phyloP scores from a whole-genome alignment of 35 echinoderm and acorn worm species.

The Lytechinus pictus region DNA sequence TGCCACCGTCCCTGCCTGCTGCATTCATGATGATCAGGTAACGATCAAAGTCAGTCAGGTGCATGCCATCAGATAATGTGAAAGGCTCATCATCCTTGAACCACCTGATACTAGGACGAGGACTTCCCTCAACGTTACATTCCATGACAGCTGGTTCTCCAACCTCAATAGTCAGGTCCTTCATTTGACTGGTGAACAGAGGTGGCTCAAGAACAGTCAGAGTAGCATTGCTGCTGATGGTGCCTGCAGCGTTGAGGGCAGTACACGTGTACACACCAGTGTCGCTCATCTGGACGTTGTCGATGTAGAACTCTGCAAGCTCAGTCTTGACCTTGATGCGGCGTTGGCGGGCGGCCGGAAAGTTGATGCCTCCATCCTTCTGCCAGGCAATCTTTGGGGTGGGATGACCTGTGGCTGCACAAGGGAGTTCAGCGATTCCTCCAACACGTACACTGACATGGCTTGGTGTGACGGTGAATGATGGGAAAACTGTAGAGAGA shows the following conservation, averaged over 20 bases:
- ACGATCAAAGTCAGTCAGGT: constrained; percentile 62
- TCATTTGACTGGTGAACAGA: constrained; percentile 58
- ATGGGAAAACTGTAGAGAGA: constrained; percentile 87
- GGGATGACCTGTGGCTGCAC: constrained; percentile 86
- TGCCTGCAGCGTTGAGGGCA: constrained; percentile 85
- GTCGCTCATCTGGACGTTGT: constrained; percentile 67
- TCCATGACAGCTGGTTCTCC: constrained; percentile 80
- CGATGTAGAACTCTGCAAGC: constrained; percentile 91
- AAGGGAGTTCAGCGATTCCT: constrained; percentile 68
- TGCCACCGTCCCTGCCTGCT: constrained; percentile 62
- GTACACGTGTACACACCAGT: constrained; percentile 94
- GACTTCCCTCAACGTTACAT: constrained; percentile 76
- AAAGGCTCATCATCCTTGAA: constrained; percentile 70
- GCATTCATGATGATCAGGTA: constrained; percentile 77
- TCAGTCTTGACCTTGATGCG: constrained; percentile 77
- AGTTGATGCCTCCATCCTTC: constrained; percentile 92
- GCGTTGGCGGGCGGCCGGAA: constrained; percentile 87
- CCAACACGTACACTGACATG: constrained; percentile 71
- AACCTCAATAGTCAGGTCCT: constrained; percentile 54
- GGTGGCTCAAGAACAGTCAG: constrained; percentile 85
- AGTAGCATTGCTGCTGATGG: constrained; percentile 88
- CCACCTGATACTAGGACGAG: constrained; percentile 78
- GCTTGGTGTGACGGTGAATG: constrained; percentile 75
- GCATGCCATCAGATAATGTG: constrained; percentile 55
- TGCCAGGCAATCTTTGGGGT: constrained; percentile 91